These are phyloP conservation scores for Tamias sibiricus DNA, from an alignment of 2,113 vertebrate genomes.

Conservation along the genomic window DNA sequence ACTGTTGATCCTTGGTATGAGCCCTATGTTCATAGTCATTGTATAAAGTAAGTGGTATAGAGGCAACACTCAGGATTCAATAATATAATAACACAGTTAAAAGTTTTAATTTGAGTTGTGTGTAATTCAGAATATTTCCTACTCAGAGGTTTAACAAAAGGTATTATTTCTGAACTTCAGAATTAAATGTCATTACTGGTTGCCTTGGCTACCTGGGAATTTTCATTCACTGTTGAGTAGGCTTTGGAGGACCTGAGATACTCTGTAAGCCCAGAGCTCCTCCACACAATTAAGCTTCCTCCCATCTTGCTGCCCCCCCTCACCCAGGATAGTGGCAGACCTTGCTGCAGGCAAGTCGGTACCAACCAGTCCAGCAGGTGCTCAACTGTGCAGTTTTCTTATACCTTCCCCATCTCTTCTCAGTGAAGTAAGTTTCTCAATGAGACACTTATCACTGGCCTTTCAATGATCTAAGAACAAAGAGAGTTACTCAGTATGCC, in stretches of 20 bases:
- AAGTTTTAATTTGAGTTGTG: not conserved
- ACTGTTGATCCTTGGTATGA: not conserved
- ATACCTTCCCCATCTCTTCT: not conserved
- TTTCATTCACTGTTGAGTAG: not conserved
- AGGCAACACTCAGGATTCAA: not conserved
- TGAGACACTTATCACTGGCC: not conserved
- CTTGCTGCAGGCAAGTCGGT: not conserved
- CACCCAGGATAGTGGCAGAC: not conserved
- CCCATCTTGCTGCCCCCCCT: not conserved
- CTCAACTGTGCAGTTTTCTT: not conserved
- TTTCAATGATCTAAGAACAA: not conserved
- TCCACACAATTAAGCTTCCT: not conserved
- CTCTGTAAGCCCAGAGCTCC: not conserved
- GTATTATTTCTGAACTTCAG: constrained; percentile 22
- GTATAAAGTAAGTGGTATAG: not conserved
- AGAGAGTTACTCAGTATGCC: not conserved
- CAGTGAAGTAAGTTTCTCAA: not conserved
- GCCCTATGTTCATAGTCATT: not conserved
- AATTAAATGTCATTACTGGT: not conserved
- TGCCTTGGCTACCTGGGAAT: not conserved
- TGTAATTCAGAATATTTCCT: not conserved
- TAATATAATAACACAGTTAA: not conserved
- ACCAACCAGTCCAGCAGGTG: not conserved
- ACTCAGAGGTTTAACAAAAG: not conserved
- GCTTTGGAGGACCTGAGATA: not conserved